Evolutionary conservation across 2,797 vertebrate genomes (phyloP), one percentile per base, ranked within the genome.

Genomic region (Lagodon rhomboides): DNA sequence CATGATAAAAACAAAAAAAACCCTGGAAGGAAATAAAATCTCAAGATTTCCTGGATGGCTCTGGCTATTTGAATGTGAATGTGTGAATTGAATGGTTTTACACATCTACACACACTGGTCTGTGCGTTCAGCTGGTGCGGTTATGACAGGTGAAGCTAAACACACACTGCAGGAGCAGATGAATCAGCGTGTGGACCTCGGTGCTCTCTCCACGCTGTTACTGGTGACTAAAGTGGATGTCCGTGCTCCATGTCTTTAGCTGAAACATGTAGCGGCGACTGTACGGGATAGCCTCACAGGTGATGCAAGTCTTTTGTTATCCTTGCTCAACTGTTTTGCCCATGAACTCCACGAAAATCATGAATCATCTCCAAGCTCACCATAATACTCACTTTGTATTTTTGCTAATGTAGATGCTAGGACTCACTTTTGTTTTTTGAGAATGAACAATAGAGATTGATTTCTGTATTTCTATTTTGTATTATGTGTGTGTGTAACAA

Each of bases 381-480:
- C 22, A 53, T 22, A 53, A 47, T 47, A 49, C 47, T 50, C 49
- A 59, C 6, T 43, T 47, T 25, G 18, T 58, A 64, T 12, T 59
- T 68, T 6, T 43, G 27, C 61, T n/a, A 16, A 61, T 38, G 30
- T 12, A 30, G 50, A 69, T 50, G 16, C 17, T 25, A 11, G 11
- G 5, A 75, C 23, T 46, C 4, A 43, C 6, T 63, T 53, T 68
- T 18, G 10, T 12, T 64, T 64, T 72, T 64, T n/a, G 46, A 22
- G 54, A 56, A n/a, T 44, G 38, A 18, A 70, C 18, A 51, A 15
- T 71, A 44, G 5, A 43, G 17, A 16, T 64, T 50, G 15, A 65
- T 51, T n/a, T n/a, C n/a, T n/a, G n/a, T n/a, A n/a, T n/a, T n/a
- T n/a, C n/a, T n/a, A n/a, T n/a, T n/a, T n/a, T n/a, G n/a, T n/a